Conservation (phyloP, 1,140 invertebrate species). For the Lepidurus apus region DNA sequence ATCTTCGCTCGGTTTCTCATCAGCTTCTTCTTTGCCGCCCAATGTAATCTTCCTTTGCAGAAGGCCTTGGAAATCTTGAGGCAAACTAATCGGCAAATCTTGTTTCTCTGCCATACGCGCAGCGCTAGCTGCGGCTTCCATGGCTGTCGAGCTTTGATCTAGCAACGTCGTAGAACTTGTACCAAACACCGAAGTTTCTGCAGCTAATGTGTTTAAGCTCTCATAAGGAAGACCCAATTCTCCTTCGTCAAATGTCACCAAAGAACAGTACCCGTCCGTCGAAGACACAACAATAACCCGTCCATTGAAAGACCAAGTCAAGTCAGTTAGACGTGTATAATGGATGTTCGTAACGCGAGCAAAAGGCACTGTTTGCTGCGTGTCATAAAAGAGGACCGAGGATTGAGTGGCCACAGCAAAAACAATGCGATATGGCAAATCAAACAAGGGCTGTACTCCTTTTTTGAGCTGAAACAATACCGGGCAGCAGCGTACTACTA, state of each 20-base stretch:
- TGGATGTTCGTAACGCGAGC: slow-evolving; percentile 85
- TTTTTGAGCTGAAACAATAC: slow-evolving; percentile 60
- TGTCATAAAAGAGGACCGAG: slow-evolving; percentile 83
- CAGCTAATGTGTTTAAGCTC: not conserved
- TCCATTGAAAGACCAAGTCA: slow-evolving; percentile 85
- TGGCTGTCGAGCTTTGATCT: not conserved
- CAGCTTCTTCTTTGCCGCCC: not conserved
- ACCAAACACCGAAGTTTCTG: not conserved
- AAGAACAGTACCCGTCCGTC: slow-evolving; percentile 91
- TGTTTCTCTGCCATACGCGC: not conserved
- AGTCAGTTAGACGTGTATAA: slow-evolving; percentile 84
- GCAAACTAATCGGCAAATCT: slow-evolving; percentile 10
- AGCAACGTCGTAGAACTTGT: not conserved
- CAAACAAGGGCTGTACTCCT: slow-evolving; percentile 47
- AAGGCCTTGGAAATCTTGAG: slow-evolving; percentile 25
- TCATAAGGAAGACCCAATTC: slow-evolving; percentile 73
- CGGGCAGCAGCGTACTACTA: slow-evolving; percentile 77
- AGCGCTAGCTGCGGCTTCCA: not conserved
- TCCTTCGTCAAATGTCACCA: slow-evolving; percentile 71
- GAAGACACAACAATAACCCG: slow-evolving; percentile 75
- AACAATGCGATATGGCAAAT: slow-evolving; percentile 74
- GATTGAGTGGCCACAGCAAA: slow-evolving; percentile 85
- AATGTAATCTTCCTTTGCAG: slow-evolving; percentile 27
- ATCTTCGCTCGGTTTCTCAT: not conserved
- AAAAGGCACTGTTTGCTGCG: slow-evolving; percentile 78